Conservation (phyloP, 2,113 vertebrate species). For the Corynorhinus townsendii region DNA sequence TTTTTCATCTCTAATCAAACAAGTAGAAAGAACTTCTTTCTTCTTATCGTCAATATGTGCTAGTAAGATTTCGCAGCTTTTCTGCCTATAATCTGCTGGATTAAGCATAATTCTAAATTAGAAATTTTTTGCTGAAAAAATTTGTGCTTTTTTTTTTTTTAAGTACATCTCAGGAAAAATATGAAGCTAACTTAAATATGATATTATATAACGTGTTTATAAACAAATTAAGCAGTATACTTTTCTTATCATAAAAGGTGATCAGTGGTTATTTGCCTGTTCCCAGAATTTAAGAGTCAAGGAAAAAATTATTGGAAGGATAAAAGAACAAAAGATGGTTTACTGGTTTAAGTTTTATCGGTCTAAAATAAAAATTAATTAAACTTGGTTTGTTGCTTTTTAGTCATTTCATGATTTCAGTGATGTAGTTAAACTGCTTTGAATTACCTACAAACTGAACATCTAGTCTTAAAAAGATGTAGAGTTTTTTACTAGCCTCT, state of each 20-base stretch:
- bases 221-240: conserved; percentile 4
- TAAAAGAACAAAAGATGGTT: conserved; percentile 18
- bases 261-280: not conserved
- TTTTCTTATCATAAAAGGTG: conserved; percentile 22
- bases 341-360: not conserved
- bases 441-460: conserved; percentile 10
- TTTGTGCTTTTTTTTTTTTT: conserved; percentile 28
- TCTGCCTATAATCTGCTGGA: not conserved
- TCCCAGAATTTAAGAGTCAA: not conserved
- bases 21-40: conserved; percentile 18
- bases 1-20: not conserved
- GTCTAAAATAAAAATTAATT: not conserved
- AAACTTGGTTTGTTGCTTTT: not conserved
- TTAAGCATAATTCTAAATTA: conserved; percentile 24
- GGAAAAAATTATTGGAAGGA: not conserved
- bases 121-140: not conserved
- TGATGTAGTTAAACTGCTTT: conserved; percentile 6
- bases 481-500: not conserved
- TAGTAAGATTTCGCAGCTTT: not conserved
- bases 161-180: conserved; percentile 1
- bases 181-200: not conserved
- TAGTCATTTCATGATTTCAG: not conserved
- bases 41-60: not conserved
- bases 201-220: not conserved
- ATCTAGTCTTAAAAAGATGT: not conserved